Base-by-base conservation (phyloP, 2,888 invertebrate genomes). In the Ceramica pisi region DNA sequence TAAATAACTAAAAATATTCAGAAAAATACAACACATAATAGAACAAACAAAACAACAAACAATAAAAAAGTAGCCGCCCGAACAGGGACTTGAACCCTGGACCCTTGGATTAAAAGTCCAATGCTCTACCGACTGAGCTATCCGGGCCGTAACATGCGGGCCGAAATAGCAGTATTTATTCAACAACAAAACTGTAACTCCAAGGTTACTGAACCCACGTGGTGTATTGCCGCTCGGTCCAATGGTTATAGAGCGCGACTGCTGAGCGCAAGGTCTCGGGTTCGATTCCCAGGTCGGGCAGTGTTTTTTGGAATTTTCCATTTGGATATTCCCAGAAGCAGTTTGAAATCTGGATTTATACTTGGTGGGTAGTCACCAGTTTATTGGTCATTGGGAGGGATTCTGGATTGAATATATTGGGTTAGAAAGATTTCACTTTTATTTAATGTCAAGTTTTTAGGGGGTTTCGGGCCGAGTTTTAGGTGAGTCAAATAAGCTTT, bases 71-170 rank as follows among this genome's bases (percentile, higher is more conserved):
- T 14, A 3, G 38, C 76, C 97, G 97, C 97, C 97, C 97, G 97
- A 96, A 97, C 97, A 97, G 97, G 97, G 97, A 97, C 97, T 97
- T 97, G 97, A 97, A 97, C 97, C 97, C 97, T 97, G 97, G 97
- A 97, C 97, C 97, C 97, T 97, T 97, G 97, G 97, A 97, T 97
- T 97, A 97, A 97, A 97, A 97, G 97, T 97, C 97, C 97, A 97
- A 97, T 97, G 97, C 97, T 97, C 97, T 97, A 97, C 97, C 97
- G 97, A 97, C 97, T 97, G 97, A 97, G 97, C 97, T 97, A 97
- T 97, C 97, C 97, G 97, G 97, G 97, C 97, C 19, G 14, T 69
- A 46, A 0, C 0, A 12, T 0, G 0, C 0, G 0, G 0, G 1
- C 0, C 21, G 67, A 80, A 80, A 81, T 66, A 80, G 16, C 21